Evolutionary conservation across 2,113 vertebrate species (phyloP), one percentile per base, ranked within the genome.

Genomic region (Fregetta grallaria): DNA sequence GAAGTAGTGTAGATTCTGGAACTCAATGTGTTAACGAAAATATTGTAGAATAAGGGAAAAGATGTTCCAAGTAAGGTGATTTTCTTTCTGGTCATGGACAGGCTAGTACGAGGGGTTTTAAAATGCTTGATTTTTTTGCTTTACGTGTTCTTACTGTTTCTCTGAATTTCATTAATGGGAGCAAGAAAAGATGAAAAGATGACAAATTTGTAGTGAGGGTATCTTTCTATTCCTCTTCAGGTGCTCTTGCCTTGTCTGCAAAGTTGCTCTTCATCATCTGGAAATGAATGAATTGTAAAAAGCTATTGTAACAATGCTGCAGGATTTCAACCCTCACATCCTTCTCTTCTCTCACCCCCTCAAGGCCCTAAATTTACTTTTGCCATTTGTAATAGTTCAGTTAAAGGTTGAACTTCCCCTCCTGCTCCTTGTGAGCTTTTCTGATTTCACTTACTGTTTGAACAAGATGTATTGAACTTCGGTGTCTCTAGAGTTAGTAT

Each of bases 311-410:
- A 96, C 96, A 94, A 53, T 90, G 66, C 79, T 94, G 38, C 82
- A 92, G 72, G 70, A 86, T 93, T 86, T 94, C 82, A 96, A 16
- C 67, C 27, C 29, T 91, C 78, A 77, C 45, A 76, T 95, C 83
- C 86, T 96, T 90, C 49, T 92, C 61, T 85, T 59, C 52, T 79
- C 70, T 84, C 86, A 70, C 40, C 56, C 62, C 34, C 59, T 88
- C 68, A 94, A 90, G 82, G 63, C 68, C 91, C 56, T 94, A 84
- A 94, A 94, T 96, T 96, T 83, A 73, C 94, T 95, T 97, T 89
- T 96, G 50, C 61, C 47, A 11, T 96, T 95, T 82, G 34, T 77
- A 68, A 70, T 66, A 94, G 86, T 96, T 96, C 96, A 92, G 71
- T 49, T 84, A 52, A 86, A 86, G 75, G 75, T 67, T 92, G 93